Base-by-base conservation (phyloP, 2,888 invertebrate genomes). In the Leptinotarsa juncta region DNA sequence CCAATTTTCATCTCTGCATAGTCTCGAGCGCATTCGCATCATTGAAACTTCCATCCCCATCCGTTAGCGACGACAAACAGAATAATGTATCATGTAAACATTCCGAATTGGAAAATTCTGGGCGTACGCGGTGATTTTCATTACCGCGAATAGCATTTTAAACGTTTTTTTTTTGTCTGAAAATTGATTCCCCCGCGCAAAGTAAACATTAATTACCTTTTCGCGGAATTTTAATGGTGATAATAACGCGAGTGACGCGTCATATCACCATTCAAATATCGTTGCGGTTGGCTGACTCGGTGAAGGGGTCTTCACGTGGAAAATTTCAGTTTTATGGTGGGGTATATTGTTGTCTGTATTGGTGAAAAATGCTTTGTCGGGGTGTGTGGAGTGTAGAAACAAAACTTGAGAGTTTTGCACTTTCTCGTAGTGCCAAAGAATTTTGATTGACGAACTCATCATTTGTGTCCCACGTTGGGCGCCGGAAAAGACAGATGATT, bases 31-130 rank as follows among this genome's bases (percentile, higher is more conserved):
- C 5, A 62, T 62, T 42, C 18, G 32, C 62, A 42, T 62, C 42
- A n/a, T 32, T 16, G 42, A 42, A 42, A n/a, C 42, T 57, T 14
- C 57, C 16, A 57, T 26, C 3, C 57, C 57, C 20, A 23, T 23
- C 62, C 62, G 62, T 62, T 42, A 32, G 32, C 32, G 42, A 62
- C n/a, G 62, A 62, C 62, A 62, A 62, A 62, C 62, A 62, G 62
- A 62, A 62, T 62, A 62, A 62, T 62, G 62, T 62, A 62, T 62
- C 62, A 62, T 62, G 62, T 32, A 62, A 62, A 62, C 62, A 62
- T 62, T 62, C 26, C 42, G 42, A 62, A 62, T 62, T 32, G 62
- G 62, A 62, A 62, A 62, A 57, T 14, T 20, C 62, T 26, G 32
- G 26, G n/a, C 62, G 16, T 32, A 16, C 26, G 15, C 32, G 7